Conservation (phyloP, 2,888 invertebrate species). For the Sphecodes monilicornis region DNA sequence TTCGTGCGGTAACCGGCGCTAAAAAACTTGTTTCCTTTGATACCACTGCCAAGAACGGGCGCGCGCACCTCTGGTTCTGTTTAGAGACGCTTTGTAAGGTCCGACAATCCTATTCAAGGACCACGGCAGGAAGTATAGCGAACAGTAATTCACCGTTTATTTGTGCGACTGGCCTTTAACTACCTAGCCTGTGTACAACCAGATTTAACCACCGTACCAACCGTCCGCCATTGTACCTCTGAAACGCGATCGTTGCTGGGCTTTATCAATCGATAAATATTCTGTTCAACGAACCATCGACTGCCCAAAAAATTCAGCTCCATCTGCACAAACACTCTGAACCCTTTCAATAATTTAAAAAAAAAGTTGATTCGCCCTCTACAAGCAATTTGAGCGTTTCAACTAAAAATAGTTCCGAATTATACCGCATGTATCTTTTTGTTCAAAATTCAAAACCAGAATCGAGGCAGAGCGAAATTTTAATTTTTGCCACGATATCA, state of each 20-base stretch:
- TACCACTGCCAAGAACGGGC: background rate
- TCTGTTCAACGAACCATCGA: background rate
- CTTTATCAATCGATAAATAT: background rate
- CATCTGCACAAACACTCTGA: background rate
- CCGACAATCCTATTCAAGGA: conserved; percentile 40
- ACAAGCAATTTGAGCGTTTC: background rate
- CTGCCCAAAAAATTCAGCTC: conserved; percentile 1
- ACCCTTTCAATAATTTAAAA: no score
- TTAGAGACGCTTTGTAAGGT: conserved; percentile 38
- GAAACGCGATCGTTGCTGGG: background rate
- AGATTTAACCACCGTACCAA: conserved; percentile 39
- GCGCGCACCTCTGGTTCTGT: background rate
- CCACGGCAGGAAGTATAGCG: conserved; percentile 40
- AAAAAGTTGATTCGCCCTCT: no score
- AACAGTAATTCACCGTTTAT: conserved; percentile 55
- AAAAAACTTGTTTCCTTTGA: conserved; percentile 4
- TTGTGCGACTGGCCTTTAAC: conserved; percentile 47
- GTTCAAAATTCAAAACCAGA: background rate
- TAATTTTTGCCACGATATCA: background rate
- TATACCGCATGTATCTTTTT: background rate
- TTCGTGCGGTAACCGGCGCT: background rate
- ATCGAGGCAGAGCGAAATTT: background rate
- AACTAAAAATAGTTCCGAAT: background rate
- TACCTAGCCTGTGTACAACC: conserved; percentile 23
- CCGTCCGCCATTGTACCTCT: background rate